Conservation (phyloP, 2,113 vertebrate species). For the Pampusana beccarii region DNA sequence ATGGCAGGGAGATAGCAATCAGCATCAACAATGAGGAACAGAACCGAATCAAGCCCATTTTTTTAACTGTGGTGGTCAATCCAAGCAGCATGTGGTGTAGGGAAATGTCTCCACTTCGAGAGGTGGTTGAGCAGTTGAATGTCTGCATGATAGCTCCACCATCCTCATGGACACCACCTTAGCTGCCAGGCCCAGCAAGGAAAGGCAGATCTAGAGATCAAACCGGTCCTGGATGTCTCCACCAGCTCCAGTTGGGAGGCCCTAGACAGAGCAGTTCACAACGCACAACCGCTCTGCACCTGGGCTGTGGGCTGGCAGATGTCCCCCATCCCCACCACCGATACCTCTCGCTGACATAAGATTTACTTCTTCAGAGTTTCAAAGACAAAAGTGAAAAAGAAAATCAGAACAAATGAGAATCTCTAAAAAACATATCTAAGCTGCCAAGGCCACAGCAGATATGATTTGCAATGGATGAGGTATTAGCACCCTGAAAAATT, state of each 20-base stretch:
- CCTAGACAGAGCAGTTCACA: not conserved
- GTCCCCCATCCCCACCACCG: not conserved
- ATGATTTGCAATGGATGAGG: slow-evolving; percentile 28
- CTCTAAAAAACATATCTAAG: not conserved
- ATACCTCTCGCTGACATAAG: not conserved
- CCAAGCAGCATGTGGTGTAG: not conserved
- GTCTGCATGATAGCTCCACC: not conserved
- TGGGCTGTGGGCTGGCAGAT: not conserved
- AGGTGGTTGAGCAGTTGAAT: not conserved
- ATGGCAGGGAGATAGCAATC: not conserved
- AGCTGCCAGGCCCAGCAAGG: not conserved
- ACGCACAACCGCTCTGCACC: not conserved
- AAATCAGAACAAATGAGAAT: not conserved
- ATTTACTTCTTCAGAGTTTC: not conserved
- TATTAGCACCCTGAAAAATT: slow-evolving; percentile 47
- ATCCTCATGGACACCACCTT: not conserved
- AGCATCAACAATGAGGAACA: not conserved
- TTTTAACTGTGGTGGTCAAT: not conserved
- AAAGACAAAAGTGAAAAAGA: slow-evolving; percentile 9
- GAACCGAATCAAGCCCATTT: not conserved
- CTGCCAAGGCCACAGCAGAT: slow-evolving; percentile 11
- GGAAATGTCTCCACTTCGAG: not conserved
- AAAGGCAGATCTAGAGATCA: not conserved
- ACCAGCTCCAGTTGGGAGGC: not conserved
- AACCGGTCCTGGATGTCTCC: not conserved